Evolutionary conservation across 2,888 invertebrate genomes (phyloP), one percentile per base, ranked within the genome.

Genomic region (Drosophila kuntzei): DNA sequence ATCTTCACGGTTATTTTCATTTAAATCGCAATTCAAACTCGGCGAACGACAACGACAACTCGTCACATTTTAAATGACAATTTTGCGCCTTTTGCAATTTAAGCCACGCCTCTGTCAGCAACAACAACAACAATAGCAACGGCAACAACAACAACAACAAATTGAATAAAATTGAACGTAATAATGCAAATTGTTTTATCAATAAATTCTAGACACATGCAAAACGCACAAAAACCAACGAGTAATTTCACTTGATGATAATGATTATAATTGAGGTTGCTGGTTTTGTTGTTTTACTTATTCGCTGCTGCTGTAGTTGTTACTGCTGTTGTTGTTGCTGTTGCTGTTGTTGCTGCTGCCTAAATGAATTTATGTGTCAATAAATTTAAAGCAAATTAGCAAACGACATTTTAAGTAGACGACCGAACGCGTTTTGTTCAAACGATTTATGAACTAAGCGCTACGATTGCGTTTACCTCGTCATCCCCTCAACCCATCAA

Each of bases 1-100:
- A 88, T 88, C 89, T 87, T 88, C 85, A 87, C 89, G 89, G 85
- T 75, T 85, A 88, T 85, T 75, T 85, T 89, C 89, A 85, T 85
- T 85, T 85, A 87, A 85, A 85, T 86, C 76, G 79, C 80, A 80
- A 78, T 78, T 78, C 71, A 81, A 79, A 74, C 76, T 81, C 76
- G 57, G 44, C 29, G 18, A 68, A 59, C 43, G 32, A 39, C 67
- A 63, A 55, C 37, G 18, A 43, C 53, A 68, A 70, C 71, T 71
- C 60, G 65, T 65, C 79, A 81, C 76, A 88, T 82, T 84, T 88
- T 88, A 83, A 84, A 87, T 88, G 84, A 83, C 89, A 85, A 87
- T 85, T 87, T 87, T 80, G 82, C 87, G 84, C 89, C 79, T 84
- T 67, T 76, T 68, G 54, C 65, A 60, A 27, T 62, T 63, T 6